Percentiles rank a stretch among this genome's conserved stretches.
Conservation (phyloP, 2,888 invertebrate species). For the Spodoptera littoralis region DNA sequence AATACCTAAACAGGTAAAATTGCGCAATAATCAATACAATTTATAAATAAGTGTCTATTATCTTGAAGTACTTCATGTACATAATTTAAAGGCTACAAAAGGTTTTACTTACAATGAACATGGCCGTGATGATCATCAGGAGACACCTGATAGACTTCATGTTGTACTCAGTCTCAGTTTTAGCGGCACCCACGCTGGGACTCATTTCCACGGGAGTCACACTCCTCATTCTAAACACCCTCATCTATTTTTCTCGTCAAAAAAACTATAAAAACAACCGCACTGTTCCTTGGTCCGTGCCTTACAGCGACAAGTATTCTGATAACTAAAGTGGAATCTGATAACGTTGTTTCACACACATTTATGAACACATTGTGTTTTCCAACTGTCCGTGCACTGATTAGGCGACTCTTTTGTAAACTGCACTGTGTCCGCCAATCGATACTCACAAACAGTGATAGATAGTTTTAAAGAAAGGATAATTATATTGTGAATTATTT, state of each 20-base stretch:
- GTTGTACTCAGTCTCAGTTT: slow-evolving; percentile 81
- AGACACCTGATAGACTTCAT: slow-evolving; percentile 85
- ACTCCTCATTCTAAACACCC: slow-evolving; percentile 36
- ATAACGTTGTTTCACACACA: slow-evolving; percentile 62
- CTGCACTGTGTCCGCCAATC: too few species aligned
- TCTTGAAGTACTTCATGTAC: not conserved
- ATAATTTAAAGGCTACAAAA: not conserved
- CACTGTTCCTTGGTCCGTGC: slow-evolving; percentile 27
- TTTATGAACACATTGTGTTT: slow-evolving; percentile 23
- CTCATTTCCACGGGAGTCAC: slow-evolving; percentile 29
- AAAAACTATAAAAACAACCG: slow-evolving; percentile 26
- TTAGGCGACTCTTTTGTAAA: too few species aligned
- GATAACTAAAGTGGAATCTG: slow-evolving; percentile 62
- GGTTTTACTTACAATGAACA: slow-evolving; percentile 81
- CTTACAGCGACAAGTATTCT: slow-evolving; percentile 52
- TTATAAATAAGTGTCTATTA: not conserved
- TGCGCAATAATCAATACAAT: slow-evolving; percentile 2
- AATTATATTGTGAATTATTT: too few species aligned
- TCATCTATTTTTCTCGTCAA: slow-evolving; percentile 5
- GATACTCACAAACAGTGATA: too few species aligned
- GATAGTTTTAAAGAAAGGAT: too few species aligned
- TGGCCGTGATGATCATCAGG: slow-evolving; percentile 80
- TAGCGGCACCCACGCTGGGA: slow-evolving; percentile 70
- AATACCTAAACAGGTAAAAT: not conserved
- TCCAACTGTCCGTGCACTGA: not conserved